phyloP scores from a whole-genome alignment of 2,113 vertebrate species.

The Aptenodytes forsteri region DNA sequence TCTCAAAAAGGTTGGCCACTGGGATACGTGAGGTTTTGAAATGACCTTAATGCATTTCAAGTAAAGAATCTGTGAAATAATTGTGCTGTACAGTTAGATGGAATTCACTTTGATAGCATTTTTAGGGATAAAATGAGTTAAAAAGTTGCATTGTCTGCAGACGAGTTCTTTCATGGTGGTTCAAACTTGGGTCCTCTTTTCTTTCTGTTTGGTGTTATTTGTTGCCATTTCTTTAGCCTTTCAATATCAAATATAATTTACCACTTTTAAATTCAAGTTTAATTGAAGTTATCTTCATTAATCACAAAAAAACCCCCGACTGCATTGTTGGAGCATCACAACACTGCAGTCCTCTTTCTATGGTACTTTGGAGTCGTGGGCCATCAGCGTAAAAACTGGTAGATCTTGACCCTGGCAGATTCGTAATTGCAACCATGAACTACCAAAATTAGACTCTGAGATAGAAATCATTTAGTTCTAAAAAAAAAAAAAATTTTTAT shows the following conservation, averaged over 20 bases:
- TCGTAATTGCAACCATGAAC: background rate
- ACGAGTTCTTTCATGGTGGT: background rate
- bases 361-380: background rate
- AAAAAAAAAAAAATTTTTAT: background rate
- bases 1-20: background rate
- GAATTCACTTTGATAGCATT: background rate
- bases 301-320: accelerated
- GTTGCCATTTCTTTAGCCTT: background rate
- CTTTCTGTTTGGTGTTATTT: background rate
- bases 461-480: background rate
- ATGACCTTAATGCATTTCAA: background rate
- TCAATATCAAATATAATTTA: background rate
- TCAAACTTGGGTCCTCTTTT: background rate
- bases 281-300: background rate
- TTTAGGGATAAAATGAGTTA: background rate
- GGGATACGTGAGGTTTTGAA: background rate
- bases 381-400: background rate
- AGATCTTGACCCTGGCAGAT: background rate
- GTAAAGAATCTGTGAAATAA: background rate
- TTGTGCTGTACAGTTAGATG: background rate
- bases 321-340: background rate
- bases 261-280: background rate
- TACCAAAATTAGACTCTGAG: background rate
- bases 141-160: background rate
- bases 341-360: background rate